Percentiles rank a stretch among this genome's conserved stretches.
Conservation (phyloP, 2,888 invertebrate species). For the Parnassius mnemosyne region DNA sequence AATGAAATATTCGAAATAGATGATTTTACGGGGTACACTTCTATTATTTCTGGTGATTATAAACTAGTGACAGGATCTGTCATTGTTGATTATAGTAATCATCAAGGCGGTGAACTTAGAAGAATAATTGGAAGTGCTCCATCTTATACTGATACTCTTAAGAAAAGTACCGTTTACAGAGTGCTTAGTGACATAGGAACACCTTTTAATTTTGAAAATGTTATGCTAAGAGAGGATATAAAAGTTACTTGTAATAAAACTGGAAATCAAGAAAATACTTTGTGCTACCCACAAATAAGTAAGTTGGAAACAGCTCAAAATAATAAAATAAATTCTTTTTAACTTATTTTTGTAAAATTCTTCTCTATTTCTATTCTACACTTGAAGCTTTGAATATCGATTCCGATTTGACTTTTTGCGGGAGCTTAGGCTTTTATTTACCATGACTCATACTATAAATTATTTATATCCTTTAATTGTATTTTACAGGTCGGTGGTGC, state of each 20-base stretch:
- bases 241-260: conserved; percentile 44
- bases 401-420: too few species aligned
- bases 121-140: conserved; percentile 50
- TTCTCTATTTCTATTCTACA: too few species aligned
- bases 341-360: background rate
- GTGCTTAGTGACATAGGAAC: conserved; percentile 44
- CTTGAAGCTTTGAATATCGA: too few species aligned
- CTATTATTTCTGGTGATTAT: conserved; percentile 53
- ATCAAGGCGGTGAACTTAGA: conserved; percentile 52
- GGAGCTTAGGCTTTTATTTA: too few species aligned
- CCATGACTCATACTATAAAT: background rate
- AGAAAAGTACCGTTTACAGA: conserved; percentile 44
- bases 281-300: conserved; percentile 57
- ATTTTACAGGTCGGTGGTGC: conserved; percentile 51
- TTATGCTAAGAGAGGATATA: conserved; percentile 42
- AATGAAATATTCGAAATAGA: conserved; percentile 59
- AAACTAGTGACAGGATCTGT: conserved; percentile 58
- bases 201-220: conserved; percentile 37
- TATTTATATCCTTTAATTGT: background rate
- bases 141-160: conserved; percentile 47
- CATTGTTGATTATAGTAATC: conserved; percentile 36
- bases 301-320: conserved; percentile 26
- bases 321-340: background rate
- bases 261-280: conserved; percentile 19
- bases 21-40: conserved; percentile 52